Percentiles rank a stretch among this genome's conserved stretches.
These are phyloP conservation scores for Champsocephalus esox DNA, from an alignment of 2,797 vertebrate genomes.

Conservation along the genomic window DNA sequence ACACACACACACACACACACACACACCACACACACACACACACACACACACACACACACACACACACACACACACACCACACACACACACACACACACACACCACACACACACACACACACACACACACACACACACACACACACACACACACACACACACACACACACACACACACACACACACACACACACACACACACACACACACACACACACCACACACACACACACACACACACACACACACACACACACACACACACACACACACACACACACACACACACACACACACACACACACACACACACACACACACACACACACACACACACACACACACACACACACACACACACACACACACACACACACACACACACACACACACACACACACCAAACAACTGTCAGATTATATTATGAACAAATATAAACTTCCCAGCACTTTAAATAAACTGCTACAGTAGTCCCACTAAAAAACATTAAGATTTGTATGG, in stretches of 20 bases:
- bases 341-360: too few relatives aligned
- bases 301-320: slow-evolving; percentile 27
- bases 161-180: slow-evolving; percentile 27
- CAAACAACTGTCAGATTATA: too few relatives aligned
- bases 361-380: neutral
- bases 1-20: slow-evolving; percentile 25
- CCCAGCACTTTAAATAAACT: too few relatives aligned
- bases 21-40: slow-evolving; percentile 10
- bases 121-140: too few relatives aligned
- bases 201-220: slow-evolving; percentile 1
- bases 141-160: slow-evolving; percentile 19
- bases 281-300: slow-evolving; percentile 17
- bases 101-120: neutral
- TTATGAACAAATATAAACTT: too few relatives aligned
- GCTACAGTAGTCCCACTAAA: neutral
- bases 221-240: slow-evolving; percentile 9
- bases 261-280: too few relatives aligned
- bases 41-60: neutral
- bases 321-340: neutral
- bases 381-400: too few relatives aligned
- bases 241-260: neutral
- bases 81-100: neutral
- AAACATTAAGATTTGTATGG: neutral
- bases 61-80: slow-evolving; percentile 25
- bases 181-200: neutral